Base-by-base conservation (phyloP, 1,140 invertebrate species). In the Pteromalus puparum region DNA sequence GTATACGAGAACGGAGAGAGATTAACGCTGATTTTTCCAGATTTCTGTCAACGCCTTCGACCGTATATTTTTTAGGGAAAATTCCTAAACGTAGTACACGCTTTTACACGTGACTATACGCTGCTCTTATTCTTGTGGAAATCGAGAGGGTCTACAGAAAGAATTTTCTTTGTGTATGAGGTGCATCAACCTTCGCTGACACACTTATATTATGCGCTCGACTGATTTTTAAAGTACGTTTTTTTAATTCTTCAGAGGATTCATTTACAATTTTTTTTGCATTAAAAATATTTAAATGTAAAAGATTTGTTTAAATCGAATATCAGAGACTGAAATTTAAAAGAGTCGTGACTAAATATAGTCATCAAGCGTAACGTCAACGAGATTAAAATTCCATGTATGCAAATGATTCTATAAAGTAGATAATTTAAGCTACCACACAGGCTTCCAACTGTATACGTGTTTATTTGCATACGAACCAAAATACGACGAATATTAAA, bases 391-490 rank as follows among this genome's bases (percentile, higher is more conserved):
- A 61, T 61, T 61, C 53, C 53, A 21, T 61, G 53, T 61, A 61
- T 61, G 53, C 53, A 61, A 61, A 61, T 61, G 53, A 61, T 61
- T 61, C 53, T 5, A 61, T 61, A 61, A 61, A 61, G 53, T 18
- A n/a, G 53, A 61, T 61, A 61, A 61, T 61, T 61, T 61, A 61
- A 61, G 53, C 53, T 61, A 61, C 53, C 53, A 61, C 53, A n/a
- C 53, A n/a, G 53, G 53, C 53, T n/a, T 61, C 53, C 53, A 13
- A 18, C 46, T 48, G 6, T 61, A 61, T 61, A n/a, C 6, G 7
- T n/a, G 21, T 61, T n/a, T 61, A 61, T 61, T 61, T 61, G 53
- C 53, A 61, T 61, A 61, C 53, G 53, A 61, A 61, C 21, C 53
- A 61, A 61, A 61, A 61, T 61, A 61, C 53, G 53, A 61, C 5